Evolutionary conservation across 2,797 vertebrate species (phyloP).

Genomic region (Pangasius macronema): DNA sequence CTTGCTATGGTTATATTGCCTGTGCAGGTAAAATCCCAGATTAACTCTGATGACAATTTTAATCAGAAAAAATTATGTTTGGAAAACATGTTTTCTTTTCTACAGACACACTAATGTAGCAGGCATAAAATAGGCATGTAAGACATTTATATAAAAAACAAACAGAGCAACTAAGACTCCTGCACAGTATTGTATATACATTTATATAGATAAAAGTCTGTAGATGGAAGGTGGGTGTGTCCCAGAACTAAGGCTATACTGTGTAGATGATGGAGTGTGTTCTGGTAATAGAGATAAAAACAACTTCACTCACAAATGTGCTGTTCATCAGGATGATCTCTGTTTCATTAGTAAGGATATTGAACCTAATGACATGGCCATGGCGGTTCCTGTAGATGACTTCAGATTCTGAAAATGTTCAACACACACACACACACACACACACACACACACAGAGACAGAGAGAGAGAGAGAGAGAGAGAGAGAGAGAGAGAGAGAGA

Average conservation of each 20-base stretch:
- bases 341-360: conserved; percentile 87
- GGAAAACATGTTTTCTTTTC: neutral
- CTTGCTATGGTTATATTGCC: too few relatives aligned
- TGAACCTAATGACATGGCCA: conserved; percentile 92
- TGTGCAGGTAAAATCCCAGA: neutral
- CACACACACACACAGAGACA: neutral
- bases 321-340: conserved; percentile 88
- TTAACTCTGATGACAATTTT: neutral
- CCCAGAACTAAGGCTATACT: neutral
- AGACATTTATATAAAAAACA: neutral
- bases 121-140: neutral
- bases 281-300: neutral
- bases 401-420: conserved; percentile 82
- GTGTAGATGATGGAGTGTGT: neutral
- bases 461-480: neutral
- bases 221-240: neutral
- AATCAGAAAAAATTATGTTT: neutral
- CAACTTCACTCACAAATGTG: conserved; percentile 88
- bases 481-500: neutral
- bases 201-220: neutral
- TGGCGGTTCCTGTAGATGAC: conserved; percentile 92
- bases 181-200: neutral
- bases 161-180: neutral
- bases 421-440: neutral
- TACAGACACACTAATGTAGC: neutral